A percentile compares a stretch with the other conserved stretches of the same genome.
Evolutionary conservation across 2,888 invertebrate species (phyloP).

Genomic region (Timema cristinae): DNA sequence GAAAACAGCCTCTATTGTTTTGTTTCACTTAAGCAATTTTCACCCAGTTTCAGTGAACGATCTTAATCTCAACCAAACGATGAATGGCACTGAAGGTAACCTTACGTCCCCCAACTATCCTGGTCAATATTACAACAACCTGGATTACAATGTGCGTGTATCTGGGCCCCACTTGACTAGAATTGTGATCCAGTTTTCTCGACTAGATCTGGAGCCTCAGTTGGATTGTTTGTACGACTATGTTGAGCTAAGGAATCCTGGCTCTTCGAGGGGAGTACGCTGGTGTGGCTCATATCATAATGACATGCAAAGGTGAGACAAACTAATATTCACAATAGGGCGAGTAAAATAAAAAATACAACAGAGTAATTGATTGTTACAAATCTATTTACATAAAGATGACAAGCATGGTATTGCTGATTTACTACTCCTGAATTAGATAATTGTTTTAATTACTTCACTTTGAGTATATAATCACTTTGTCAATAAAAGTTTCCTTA

Average conservation of each 20-base stretch:
- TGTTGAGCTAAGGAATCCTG: conserved; percentile 55
- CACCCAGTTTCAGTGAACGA: conserved; percentile 43
- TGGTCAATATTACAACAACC: conserved; percentile 63
- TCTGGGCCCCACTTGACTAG: conserved; percentile 62
- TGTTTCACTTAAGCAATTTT: not conserved
- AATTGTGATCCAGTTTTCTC: conserved; percentile 63
- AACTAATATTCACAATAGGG: not conserved
- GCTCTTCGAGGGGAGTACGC: conserved; percentile 40
- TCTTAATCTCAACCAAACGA: conserved; percentile 58
- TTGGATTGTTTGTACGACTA: conserved; percentile 76
- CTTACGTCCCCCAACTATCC: conserved; percentile 69
- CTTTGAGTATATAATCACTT: too few species aligned
- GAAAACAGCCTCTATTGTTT: too few species aligned
- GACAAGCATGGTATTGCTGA: too few species aligned
- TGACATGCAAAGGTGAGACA: conserved; percentile 47
- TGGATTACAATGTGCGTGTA: conserved; percentile 66
- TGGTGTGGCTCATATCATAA: conserved; percentile 55
- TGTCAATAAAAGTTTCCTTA: too few species aligned
- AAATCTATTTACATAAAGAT: too few species aligned
- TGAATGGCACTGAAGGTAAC: conserved; percentile 60
- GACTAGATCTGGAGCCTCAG: conserved; percentile 70
- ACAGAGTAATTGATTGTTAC: too few species aligned
- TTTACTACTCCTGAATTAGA: too few species aligned
- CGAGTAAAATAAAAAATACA: not conserved
- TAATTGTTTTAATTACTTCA: too few species aligned